phyloP scores from a whole-genome alignment of 2,113 vertebrate genomes.

The Gobio gobio region DNA sequence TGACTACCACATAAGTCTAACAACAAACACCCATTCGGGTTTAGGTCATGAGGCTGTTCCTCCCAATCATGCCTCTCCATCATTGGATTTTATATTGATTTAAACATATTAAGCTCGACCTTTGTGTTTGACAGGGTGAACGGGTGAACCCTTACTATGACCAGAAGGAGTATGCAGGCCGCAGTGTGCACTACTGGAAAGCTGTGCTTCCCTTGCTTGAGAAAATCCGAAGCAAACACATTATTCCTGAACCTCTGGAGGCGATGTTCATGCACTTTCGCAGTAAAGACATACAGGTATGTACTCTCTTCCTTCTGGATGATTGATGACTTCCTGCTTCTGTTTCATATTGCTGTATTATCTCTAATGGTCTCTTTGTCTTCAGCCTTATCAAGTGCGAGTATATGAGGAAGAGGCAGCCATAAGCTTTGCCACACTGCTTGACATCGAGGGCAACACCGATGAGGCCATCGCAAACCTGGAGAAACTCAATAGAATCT shows the following conservation, averaged over 20 bases:
- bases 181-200: constrained; percentile 95
- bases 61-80: too few species aligned
- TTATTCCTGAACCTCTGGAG: constrained; percentile 90
- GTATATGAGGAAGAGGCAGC: constrained; percentile 85
- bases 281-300: constrained; percentile 89
- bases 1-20: too few species aligned
- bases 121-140: constrained; percentile 73
- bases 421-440: constrained; percentile 84
- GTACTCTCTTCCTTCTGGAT: not conserved
- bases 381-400: constrained; percentile 81
- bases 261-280: constrained; percentile 93
- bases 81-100: too few species aligned
- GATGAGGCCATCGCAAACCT: constrained; percentile 90
- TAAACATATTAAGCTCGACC: too few species aligned
- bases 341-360: not conserved
- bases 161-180: constrained; percentile 91
- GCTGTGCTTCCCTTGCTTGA: constrained; percentile 86
- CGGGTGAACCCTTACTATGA: constrained; percentile 92
- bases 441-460: constrained; percentile 91
- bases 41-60: too few species aligned
- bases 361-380: not conserved
- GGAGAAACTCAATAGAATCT: constrained; percentile 87
- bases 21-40: too few species aligned
- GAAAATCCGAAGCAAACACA: constrained; percentile 82
- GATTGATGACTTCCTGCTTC: not conserved